phyloP scores from a whole-genome alignment of 2,888 invertebrate genomes.

The Philereme transversata region DNA sequence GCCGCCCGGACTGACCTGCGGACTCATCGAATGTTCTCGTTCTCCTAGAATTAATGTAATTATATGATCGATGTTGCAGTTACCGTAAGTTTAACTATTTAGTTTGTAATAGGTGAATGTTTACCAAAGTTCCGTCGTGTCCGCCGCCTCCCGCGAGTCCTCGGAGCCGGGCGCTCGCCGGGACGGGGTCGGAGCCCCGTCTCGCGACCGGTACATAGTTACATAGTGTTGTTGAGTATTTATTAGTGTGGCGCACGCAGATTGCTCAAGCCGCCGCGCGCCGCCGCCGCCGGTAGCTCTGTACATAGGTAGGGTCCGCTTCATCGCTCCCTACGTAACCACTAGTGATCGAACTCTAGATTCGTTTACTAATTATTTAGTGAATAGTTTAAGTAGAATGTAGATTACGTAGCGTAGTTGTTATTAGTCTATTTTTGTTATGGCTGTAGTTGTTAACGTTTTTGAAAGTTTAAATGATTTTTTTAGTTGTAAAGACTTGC shows the following conservation, averaged over 20 bases:
- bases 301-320: constrained; percentile 34
- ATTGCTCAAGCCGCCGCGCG: constrained; percentile 45
- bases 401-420: constrained; percentile 80
- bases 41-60: constrained; percentile 43
- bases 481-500: constrained; percentile 74
- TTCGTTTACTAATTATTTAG: constrained; percentile 78
- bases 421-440: constrained; percentile 83
- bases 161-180: constrained; percentile 66
- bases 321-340: constrained; percentile 48
- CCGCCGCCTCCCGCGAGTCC: constrained; percentile 38
- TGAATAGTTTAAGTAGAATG: constrained; percentile 77
- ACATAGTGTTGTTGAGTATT: constrained; percentile 59
- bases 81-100: constrained; percentile 79
- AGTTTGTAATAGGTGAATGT: constrained; percentile 75
- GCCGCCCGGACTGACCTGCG: constrained; percentile 27
- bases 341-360: constrained; percentile 75
- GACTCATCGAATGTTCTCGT: constrained; percentile 19
- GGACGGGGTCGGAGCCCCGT: constrained; percentile 46
- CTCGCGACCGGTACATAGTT: constrained; percentile 21
- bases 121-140: constrained; percentile 76
- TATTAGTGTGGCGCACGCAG: constrained; percentile 44
- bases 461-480: constrained; percentile 79
- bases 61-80: constrained; percentile 69
- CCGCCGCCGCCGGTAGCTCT: constrained; percentile 44
- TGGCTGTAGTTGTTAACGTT: constrained; percentile 83